phyloP scores from a whole-genome alignment of 2,113 vertebrate genomes.

The Lipophrys pholis region DNA sequence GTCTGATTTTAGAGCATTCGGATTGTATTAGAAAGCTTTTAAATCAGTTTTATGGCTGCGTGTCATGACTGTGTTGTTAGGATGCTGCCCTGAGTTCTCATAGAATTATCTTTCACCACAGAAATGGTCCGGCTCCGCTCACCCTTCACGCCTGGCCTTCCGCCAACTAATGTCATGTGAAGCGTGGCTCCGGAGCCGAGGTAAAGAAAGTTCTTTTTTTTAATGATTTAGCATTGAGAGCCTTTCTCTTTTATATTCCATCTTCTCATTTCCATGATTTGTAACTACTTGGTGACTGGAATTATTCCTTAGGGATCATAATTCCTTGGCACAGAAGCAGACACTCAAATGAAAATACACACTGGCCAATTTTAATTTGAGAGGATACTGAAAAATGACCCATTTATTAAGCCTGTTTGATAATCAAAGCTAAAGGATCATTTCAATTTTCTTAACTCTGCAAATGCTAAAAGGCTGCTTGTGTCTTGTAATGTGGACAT shows the following conservation, averaged over 20 bases:
- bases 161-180: conserved; percentile 51
- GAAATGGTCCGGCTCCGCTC: conserved; percentile 6
- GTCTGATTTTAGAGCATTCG: conserved; percentile 37
- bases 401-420: conserved; percentile 76
- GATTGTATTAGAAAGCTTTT: conserved; percentile 48
- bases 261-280: conserved; percentile 82
- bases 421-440: conserved; percentile 77
- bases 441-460: conserved; percentile 68
- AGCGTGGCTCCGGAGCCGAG: conserved; percentile 54
- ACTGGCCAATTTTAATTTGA: conserved; percentile 77
- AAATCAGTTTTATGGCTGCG: conserved; percentile 52
- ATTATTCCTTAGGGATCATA: conserved; percentile 73
- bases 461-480: conserved; percentile 54
- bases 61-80: conserved; percentile 36
- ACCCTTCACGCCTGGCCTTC: conserved; percentile 46
- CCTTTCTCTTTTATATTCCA: conserved; percentile 73
- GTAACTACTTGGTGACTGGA: conserved; percentile 73
- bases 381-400: conserved; percentile 74
- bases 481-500: conserved; percentile 56
- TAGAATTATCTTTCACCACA: conserved; percentile 49
- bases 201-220: conserved; percentile 74
- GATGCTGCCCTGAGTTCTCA: conserved; percentile 46
- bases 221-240: conserved; percentile 76
- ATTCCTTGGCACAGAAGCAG: conserved; percentile 69
- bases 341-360: conserved; percentile 73